Conservation (phyloP, 2,797 vertebrate genomes). For the Sebastes vulpes region DNA sequence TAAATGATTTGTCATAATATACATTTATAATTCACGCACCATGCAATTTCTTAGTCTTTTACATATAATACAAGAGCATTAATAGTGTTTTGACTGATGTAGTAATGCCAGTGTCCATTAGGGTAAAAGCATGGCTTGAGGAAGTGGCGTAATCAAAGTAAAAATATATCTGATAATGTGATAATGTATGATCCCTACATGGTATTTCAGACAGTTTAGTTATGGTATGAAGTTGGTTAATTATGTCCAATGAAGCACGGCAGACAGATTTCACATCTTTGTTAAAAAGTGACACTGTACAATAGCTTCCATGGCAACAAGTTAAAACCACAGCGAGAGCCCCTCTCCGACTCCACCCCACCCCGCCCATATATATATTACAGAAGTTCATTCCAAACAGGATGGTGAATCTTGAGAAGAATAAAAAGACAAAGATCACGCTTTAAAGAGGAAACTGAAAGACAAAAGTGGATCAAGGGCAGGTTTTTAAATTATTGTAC, state of each 20-base stretch:
- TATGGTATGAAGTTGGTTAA: constrained; percentile 63
- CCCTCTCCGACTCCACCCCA: constrained; percentile 31
- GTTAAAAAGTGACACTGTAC: constrained; percentile 88
- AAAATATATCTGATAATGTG: constrained; percentile 70
- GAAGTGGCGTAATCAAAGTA: constrained; percentile 63
- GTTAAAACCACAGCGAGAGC: constrained; percentile 77
- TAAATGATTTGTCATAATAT: constrained; percentile 82
- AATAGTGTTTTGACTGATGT: constrained; percentile 74
- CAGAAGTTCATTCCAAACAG: constrained; percentile 79
- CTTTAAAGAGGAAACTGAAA: constrained; percentile 51
- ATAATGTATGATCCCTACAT: constrained; percentile 56
- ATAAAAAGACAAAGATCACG: constrained; percentile 75
- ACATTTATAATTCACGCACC: constrained; percentile 86
- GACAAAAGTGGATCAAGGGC: constrained; percentile 58
- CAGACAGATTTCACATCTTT: constrained; percentile 76
- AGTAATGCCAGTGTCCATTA: constrained; percentile 70
- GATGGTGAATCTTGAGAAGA: constrained; percentile 68
- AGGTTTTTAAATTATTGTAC: constrained; percentile 78
- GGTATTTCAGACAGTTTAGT: constrained; percentile 60
- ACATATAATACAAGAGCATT: constrained; percentile 87
- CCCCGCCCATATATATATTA: constrained; percentile 67
- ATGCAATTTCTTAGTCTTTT: constrained; percentile 88
- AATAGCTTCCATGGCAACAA: constrained; percentile 82
- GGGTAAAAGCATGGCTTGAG: constrained; percentile 69
- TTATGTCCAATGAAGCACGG: constrained; percentile 74